Evolutionary conservation across 2,797 vertebrate species (phyloP), one percentile per base, ranked within the genome.

Genomic region (Pygocentrus nattereri): DNA sequence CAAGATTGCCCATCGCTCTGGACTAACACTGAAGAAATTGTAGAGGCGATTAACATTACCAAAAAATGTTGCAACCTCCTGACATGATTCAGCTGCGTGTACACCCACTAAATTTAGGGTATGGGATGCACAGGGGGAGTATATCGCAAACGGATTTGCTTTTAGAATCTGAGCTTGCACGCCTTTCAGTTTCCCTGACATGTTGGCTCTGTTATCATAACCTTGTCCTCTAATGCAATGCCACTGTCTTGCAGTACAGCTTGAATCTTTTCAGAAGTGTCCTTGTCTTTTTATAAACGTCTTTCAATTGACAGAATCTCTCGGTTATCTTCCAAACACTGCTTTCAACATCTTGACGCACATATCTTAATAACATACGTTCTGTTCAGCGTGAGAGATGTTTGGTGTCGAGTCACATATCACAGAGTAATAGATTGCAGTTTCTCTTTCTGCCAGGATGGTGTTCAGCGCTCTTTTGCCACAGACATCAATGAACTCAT

Each of bases 171-270:
- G 44, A 44, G 81, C 69, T 74, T 82, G 54, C 16, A 74, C 49
- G 11, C 41, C 74, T 71, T 76, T 76, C 27, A 70, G 23, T 31
- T 76, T 71, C n/a, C 80, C 54, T 65, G 68, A 74, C 67, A 81
- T 78, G 16, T 81, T 84, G 74, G 79, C 69, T 30, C 67, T 59
- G 41, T 84, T 84, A 34, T 84, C 79, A 74, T 81, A 84, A 16
- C 69, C 79, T 65, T 84, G 78, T 76, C 78, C 82, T 78, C 79
- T 78, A 38, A 30, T 64, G 58, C 78, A 73, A 81, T 84, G 23
- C 59, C 74, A 72, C 38, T 77, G 31, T 76, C 59, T 44, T 76
- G 27, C 78, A 76, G 21, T 27, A 71, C 68, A 31, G 56, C 79
- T 50, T 72, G 21, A 73, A 54, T 64, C 16, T 64, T 73, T 64